Evolutionary conservation across 2,797 vertebrate genomes (phyloP), one percentile per base, ranked within the genome.

Genomic region (Simalia tracyae): DNA sequence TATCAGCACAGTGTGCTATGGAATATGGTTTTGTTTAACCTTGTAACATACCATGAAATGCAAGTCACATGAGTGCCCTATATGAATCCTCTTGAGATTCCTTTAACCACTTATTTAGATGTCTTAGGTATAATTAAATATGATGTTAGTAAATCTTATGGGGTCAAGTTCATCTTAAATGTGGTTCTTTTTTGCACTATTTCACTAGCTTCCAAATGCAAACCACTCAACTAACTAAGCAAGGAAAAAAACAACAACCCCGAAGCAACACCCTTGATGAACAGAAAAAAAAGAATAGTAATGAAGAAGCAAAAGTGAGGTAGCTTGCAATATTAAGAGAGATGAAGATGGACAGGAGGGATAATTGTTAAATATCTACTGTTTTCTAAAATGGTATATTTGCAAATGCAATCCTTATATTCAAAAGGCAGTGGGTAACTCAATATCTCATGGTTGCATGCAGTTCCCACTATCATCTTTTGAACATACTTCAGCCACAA

Each of bases 11-110:
- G 84, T 86, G 36, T 59, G 57, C 89, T 91, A 46, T 92, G 84
- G 59, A 95, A n/a, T 59, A 86, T 93, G 36, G 36, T 91, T 92
- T 86, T 57, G 84, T 87, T 88, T 84, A 94, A 95, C 95, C 92
- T 92, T 92, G 92, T 95, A 89, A 91, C 64, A 60, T 68, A 89
- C 26, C 66, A 91, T 87, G 90, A 94, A 95, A 96, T 84, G 90
- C 92, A 93, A 88, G 4, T 89, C 86, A 92, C 0, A 2, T 59
- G 54, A 95, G 89, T 92, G 66, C 31, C 10, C 68, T 42, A 68
- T 94, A 87, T 63, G 7, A 36, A 94, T 93, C 8, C 91, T 88
- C 86, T 89, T 2, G 26, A 81, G 81, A 90, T 17, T 92, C 92
- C 93, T 88, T 93, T 93, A 90, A 90, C 89, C 92, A 81, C 46